Evolutionary conservation across 2,797 vertebrate genomes (phyloP).

Genomic region (Meriones psammophilus): DNA sequence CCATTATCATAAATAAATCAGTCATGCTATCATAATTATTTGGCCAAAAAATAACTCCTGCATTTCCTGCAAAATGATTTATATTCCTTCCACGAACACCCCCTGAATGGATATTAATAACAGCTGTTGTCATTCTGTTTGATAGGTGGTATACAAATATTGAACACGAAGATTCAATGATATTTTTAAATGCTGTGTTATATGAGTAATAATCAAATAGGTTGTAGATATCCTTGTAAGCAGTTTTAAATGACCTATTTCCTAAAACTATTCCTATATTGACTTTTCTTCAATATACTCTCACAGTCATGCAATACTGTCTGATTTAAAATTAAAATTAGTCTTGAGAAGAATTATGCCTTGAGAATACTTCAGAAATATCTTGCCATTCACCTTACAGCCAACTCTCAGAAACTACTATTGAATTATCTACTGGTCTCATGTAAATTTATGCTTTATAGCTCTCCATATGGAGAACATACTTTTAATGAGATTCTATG

Average conservation of each 20-base stretch:
- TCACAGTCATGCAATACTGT: neutral
- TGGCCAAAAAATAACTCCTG: neutral
- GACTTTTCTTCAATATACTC: neutral
- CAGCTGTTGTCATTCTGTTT: neutral
- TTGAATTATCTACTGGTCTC: conserved; percentile 66
- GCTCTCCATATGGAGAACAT: conserved; percentile 44
- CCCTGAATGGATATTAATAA: neutral
- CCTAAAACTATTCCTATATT: neutral
- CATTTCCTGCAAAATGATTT: neutral
- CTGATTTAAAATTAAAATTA: conserved; percentile 75
- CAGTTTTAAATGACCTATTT: neutral
- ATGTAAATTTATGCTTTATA: conserved; percentile 70
- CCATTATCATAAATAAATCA: neutral
- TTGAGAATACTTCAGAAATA: conserved; percentile 69
- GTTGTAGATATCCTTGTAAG: neutral
- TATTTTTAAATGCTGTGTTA: neutral
- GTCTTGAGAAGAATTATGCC: conserved; percentile 57
- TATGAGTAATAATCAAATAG: neutral
- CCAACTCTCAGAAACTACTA: conserved; percentile 61
- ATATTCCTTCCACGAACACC: neutral
- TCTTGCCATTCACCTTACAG: conserved; percentile 61
- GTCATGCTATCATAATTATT: neutral
- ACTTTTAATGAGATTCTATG: conserved; percentile 52
- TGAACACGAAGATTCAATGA: neutral
- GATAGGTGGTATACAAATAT: neutral